Evolutionary conservation across 2,797 vertebrate genomes (phyloP).

Genomic region (Lacerta agilis): DNA sequence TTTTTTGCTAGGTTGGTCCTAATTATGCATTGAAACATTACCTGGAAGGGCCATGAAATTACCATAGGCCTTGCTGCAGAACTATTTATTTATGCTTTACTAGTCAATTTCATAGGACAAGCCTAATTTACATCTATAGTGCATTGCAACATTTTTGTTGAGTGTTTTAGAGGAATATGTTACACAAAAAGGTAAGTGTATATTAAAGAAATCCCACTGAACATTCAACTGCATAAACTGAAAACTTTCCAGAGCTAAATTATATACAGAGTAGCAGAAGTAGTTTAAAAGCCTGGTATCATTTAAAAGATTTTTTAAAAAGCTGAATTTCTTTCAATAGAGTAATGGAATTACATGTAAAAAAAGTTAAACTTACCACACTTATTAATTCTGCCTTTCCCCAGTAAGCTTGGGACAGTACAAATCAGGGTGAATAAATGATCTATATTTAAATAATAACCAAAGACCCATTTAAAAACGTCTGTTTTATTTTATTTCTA

Average conservation of each 20-base stretch:
- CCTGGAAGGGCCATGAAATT: conserved; percentile 60
- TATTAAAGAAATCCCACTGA: not conserved
- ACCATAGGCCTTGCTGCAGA: conserved; percentile 69
- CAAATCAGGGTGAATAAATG: not conserved
- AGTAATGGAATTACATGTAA: not conserved
- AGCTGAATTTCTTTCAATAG: not conserved
- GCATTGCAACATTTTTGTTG: conserved; percentile 71
- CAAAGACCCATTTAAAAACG: not conserved
- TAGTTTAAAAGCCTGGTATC: not conserved
- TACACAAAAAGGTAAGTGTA: conserved; percentile 75
- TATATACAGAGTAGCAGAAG: not conserved
- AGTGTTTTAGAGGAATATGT: conserved; percentile 62
- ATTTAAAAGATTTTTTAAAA: not conserved
- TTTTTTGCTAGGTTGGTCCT: conserved; percentile 72
- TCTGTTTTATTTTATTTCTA: not conserved
- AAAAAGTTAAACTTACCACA: not conserved
- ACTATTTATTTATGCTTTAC: conserved; percentile 55
- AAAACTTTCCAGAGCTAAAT: not conserved
- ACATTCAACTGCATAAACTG: not conserved
- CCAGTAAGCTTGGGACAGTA: not conserved
- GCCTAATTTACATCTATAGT: conserved; percentile 69
- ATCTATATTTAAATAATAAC: not conserved
- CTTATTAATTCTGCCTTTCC: not conserved
- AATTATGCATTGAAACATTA: conserved; percentile 64
- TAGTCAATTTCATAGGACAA: conserved; percentile 61